Conservation (phyloP, 2,113 vertebrate genomes). For the Pionites leucogaster region DNA sequence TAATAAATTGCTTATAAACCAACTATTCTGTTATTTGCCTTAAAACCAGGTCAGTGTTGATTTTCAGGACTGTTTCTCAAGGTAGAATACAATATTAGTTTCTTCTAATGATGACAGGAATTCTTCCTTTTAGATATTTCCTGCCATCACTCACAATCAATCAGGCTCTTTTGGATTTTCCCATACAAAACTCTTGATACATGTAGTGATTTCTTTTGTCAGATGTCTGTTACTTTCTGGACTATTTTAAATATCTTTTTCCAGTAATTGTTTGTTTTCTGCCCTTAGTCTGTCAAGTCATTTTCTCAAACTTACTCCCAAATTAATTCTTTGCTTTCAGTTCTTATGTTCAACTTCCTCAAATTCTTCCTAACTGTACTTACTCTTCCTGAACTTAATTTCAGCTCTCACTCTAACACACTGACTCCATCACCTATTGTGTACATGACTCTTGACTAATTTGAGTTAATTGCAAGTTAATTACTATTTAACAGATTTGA, state of each 20-base stretch:
- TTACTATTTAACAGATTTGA: constrained; percentile 8
- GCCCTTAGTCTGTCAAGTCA: neutral
- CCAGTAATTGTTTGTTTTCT: neutral
- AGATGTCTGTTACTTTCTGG: neutral
- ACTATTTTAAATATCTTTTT: neutral
- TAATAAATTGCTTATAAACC: neutral
- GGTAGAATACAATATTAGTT: neutral
- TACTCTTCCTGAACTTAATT: neutral
- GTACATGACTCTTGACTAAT: constrained; percentile 9
- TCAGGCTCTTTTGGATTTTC: neutral
- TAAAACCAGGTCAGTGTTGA: neutral
- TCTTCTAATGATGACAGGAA: neutral
- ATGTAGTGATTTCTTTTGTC: neutral
- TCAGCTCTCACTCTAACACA: neutral
- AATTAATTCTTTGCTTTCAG: neutral
- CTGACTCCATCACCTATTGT: neutral
- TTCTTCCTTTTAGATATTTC: neutral
- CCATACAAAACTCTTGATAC: neutral
- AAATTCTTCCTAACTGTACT: neutral
- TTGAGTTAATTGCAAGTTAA: constrained; percentile 50
- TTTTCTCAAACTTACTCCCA: neutral
- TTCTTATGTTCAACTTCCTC: neutral
- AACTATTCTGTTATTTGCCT: neutral
- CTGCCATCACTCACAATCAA: neutral
- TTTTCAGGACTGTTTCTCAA: neutral